Evolutionary conservation across 2,888 invertebrate genomes (phyloP).

Genomic region (Dryobota labecula): DNA sequence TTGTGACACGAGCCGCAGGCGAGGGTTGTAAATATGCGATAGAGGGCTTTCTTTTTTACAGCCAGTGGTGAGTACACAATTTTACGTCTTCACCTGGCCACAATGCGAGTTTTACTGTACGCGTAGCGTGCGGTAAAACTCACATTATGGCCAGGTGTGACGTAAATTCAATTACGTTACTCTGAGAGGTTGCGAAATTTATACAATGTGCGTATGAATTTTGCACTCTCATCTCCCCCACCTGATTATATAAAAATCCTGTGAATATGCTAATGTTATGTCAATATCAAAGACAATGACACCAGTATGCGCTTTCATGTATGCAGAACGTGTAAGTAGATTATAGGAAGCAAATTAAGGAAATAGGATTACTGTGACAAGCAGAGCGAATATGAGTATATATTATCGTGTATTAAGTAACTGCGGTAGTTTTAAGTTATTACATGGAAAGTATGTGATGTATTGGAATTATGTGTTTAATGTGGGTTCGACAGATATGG

Average conservation of each 20-base stretch:
- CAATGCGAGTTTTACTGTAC: no score
- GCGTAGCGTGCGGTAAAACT: no score
- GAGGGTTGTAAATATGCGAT: no score
- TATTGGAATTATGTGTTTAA: not conserved
- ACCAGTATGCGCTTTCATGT: slow-evolving; percentile 2
- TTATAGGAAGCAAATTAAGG: slow-evolving; percentile 33
- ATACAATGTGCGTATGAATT: no score
- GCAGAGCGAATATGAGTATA: slow-evolving; percentile 14
- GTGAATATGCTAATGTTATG: slow-evolving; percentile 12
- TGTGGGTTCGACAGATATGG: not conserved
- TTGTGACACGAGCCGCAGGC: no score
- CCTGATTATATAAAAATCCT: slow-evolving; percentile 1
- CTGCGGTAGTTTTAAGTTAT: not conserved
- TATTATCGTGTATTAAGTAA: not conserved
- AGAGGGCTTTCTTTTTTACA: no score
- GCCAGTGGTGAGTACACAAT: no score
- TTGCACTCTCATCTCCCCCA: no score
- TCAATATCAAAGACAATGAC: slow-evolving; percentile 17
- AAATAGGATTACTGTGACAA: slow-evolving; percentile 41
- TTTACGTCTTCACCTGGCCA: no score
- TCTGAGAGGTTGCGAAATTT: not conserved
- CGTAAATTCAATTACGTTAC: no score
- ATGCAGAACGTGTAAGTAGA: slow-evolving; percentile 23
- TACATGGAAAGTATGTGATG: slow-evolving; percentile 11
- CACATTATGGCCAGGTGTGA: no score